Evolutionary conservation across 2,113 vertebrate genomes (phyloP).

Genomic region (Neodontobutis hainanensis): DNA sequence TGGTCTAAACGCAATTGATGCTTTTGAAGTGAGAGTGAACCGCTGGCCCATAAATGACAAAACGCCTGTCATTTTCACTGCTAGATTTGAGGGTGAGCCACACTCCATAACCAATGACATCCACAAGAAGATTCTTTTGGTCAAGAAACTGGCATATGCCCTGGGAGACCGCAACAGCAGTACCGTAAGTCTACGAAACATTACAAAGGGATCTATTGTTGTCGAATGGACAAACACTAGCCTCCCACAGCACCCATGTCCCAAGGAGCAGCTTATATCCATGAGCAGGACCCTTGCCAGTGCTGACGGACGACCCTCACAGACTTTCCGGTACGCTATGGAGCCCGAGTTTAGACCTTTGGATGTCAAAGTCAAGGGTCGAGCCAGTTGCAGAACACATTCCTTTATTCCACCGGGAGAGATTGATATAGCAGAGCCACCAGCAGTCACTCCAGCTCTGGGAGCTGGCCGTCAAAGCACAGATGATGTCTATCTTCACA

Average conservation of each 20-base stretch:
- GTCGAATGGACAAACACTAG: slow-evolving; percentile 98
- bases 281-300: slow-evolving; percentile 85
- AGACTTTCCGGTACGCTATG: slow-evolving; percentile 77
- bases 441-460: slow-evolving; percentile 73
- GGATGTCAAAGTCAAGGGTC: slow-evolving; percentile 82
- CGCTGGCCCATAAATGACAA: slow-evolving; percentile 84
- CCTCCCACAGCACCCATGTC: slow-evolving; percentile 88
- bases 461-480: slow-evolving; percentile 89
- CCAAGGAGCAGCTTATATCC: slow-evolving; percentile 84
- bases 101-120: slow-evolving; percentile 82
- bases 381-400: slow-evolving; percentile 83
- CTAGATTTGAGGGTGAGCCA: slow-evolving; percentile 86
- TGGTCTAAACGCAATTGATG: slow-evolving; percentile 87
- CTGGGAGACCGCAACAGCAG: slow-evolving; percentile 95
- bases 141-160: slow-evolving; percentile 89
- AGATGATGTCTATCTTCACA: slow-evolving; percentile 95
- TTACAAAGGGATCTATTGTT: slow-evolving; percentile 88
- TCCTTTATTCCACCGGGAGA: slow-evolving; percentile 86
- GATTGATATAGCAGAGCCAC: slow-evolving; percentile 58
- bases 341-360: slow-evolving; percentile 90
- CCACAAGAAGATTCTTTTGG: slow-evolving; percentile 91
- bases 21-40: slow-evolving; percentile 93
- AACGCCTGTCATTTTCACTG: slow-evolving; percentile 87
- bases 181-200: slow-evolving; percentile 88
- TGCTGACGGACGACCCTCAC: slow-evolving; percentile 78